Percentiles rank a stretch among this genome's conserved stretches.
These are phyloP conservation scores for Trematomus bernacchii DNA, from an alignment of 2,797 vertebrate species.

Conservation along the genomic window DNA sequence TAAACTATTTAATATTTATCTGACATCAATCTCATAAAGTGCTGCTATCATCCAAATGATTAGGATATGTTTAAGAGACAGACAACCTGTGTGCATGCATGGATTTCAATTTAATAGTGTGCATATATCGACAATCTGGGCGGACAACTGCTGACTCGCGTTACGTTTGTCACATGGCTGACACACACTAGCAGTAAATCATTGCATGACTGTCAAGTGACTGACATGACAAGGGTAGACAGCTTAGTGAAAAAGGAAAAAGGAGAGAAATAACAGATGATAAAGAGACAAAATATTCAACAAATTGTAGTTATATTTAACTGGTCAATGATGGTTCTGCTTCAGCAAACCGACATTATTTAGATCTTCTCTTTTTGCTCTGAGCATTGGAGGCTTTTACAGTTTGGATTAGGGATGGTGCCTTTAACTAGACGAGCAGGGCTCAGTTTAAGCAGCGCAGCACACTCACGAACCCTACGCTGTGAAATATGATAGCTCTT, in stretches of 20 bases:
- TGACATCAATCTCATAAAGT: neutral
- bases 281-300: neutral
- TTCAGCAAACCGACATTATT: neutral
- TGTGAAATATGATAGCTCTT: constrained; percentile 61
- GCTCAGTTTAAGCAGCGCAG: constrained; percentile 49
- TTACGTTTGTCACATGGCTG: constrained; percentile 31
- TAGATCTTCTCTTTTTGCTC: neutral
- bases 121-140: constrained; percentile 3
- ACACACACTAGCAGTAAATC: constrained; percentile 29
- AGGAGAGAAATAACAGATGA: neutral
- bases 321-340: neutral
- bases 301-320: neutral
- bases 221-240: constrained; percentile 10
- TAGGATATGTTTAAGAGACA: neutral
- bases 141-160: constrained; percentile 1
- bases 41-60: neutral
- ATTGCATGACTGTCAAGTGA: constrained; percentile 18
- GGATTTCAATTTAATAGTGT: neutral
- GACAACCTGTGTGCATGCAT: neutral
- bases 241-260: constrained; percentile 3
- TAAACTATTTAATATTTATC: neutral
- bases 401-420: constrained; percentile 48
- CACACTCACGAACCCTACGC: constrained; percentile 25
- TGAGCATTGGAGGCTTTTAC: neutral
- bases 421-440: constrained; percentile 35